A percentile compares a stretch with the other conserved stretches of the same genome.
phyloP scores from a whole-genome alignment of 2,113 vertebrate species.

The Procavia capensis region DNA sequence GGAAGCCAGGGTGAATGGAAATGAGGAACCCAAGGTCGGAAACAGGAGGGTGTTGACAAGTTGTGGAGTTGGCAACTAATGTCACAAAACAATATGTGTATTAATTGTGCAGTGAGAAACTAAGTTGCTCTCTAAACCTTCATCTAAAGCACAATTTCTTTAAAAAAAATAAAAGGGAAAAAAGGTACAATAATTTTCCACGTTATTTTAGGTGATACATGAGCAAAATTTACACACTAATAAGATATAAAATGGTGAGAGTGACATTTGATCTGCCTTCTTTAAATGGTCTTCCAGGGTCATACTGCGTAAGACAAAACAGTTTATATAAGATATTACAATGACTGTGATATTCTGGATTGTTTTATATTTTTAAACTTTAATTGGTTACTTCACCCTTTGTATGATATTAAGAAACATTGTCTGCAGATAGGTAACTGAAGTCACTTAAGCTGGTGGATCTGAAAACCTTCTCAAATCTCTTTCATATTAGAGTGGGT shows the following conservation, averaged over 20 bases:
- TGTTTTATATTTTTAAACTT: conserved; percentile 7
- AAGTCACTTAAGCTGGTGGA: not conserved
- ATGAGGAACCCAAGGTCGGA: too few species aligned
- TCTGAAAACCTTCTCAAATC: conserved; percentile 8
- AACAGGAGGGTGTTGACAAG: too few species aligned
- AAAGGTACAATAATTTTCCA: too few species aligned
- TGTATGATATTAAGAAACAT: not conserved
- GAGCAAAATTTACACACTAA: too few species aligned
- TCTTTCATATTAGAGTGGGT: not conserved
- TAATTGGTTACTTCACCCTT: not conserved
- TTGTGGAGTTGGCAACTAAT: too few species aligned
- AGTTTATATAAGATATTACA: not conserved
- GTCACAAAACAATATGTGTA: too few species aligned
- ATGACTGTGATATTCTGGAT: not conserved
- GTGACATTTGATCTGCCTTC: not conserved
- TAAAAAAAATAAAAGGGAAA: too few species aligned
- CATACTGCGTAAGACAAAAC: not conserved
- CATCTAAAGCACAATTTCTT: too few species aligned
- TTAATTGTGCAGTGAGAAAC: too few species aligned
- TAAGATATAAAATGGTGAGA: not conserved
- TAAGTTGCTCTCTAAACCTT: too few species aligned
- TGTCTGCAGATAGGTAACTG: not conserved
- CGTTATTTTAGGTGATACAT: too few species aligned
- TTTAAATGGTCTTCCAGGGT: not conserved
- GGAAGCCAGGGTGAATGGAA: too few species aligned